A percentile compares a stretch with the other conserved stretches of the same genome.
Evolutionary conservation across 2,888 invertebrate genomes (phyloP).

Genomic region (Ashinkailepas kermadecensis): DNA sequence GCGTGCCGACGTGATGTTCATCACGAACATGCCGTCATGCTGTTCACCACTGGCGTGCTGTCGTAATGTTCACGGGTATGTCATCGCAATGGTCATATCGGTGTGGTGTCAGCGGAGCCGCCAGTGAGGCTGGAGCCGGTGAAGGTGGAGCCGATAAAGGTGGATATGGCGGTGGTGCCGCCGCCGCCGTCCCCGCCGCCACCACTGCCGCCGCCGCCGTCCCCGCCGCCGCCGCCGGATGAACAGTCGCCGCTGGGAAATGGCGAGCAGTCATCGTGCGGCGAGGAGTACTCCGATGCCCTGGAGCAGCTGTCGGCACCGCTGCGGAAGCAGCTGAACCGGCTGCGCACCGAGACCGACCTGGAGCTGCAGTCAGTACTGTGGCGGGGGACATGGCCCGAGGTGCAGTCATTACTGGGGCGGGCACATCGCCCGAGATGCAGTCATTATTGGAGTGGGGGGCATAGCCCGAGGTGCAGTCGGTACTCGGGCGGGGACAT

Average conservation of each 20-base stretch:
- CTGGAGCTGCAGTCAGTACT: conserved; percentile 13
- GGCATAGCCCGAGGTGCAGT: too few relatives aligned
- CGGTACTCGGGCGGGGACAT: too few relatives aligned
- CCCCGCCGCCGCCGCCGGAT: not conserved
- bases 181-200: not conserved
- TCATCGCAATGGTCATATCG: not conserved
- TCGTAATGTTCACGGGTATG: too few relatives aligned
- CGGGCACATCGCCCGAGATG: too few relatives aligned
- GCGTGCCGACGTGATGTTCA: too few relatives aligned
- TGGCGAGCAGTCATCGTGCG: not conserved
- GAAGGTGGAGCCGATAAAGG: not conserved
- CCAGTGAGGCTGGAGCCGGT: not conserved
- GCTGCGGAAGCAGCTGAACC: not conserved
- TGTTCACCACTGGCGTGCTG: too few relatives aligned
- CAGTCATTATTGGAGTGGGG: too few relatives aligned
- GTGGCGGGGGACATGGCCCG: too few relatives aligned
- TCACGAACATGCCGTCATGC: too few relatives aligned
- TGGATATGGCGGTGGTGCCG: not conserved
- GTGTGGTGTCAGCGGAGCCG: not conserved
- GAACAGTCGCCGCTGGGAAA: not conserved
- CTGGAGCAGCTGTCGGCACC: conserved; percentile 8
- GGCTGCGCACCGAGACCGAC: conserved; percentile 19
- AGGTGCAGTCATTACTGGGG: too few relatives aligned
- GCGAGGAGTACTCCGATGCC: not conserved
- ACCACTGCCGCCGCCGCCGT: not conserved